Base-by-base conservation (phyloP, 2,113 vertebrate genomes). In the Chaetops frenatus region DNA sequence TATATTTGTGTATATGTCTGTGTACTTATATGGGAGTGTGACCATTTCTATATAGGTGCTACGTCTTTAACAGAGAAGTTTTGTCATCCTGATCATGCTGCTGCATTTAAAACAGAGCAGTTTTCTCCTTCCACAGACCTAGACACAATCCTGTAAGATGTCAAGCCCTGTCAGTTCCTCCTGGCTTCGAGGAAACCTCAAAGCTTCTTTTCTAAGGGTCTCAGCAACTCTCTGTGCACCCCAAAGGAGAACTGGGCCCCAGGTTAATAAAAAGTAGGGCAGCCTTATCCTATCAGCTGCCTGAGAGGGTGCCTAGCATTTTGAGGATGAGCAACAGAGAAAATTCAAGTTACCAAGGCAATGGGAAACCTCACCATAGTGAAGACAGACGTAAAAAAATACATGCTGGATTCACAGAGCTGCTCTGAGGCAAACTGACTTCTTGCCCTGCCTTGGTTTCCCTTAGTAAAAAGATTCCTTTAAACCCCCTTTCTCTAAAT, bases 211-310 rank as follows among this genome's bases (percentile, higher is more conserved):
- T 83, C 35, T 66, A 64, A 83, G 53, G 64, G n/a, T 73, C 60
- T 92, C 76, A 83, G 85, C 64, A 84, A 74, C 72, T 91, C 27
- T 90, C 1, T 73, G 21, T 70, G 24, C 40, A 61, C 76, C 86
- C 56, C 4, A 6, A 58, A 90, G 79, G 69, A 92, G 58, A 82
- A 86, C 24, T 69, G 35, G 60, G 74, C 40, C 76, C 64, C 71
- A 77, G 80, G 85, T 88, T 90, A 88, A 74, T 61, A n/a, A 91
- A 90, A 95, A 95, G 44, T 95, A 95, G 74, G 74, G 31, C 74
- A 92, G 33, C 36, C 21, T 90, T 88, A 80, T 67, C 66, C 64
- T 70, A 54, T 66, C 35, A 38, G 42, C 42, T 86, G 22, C 56
- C 51, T 80, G 67, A 58, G n/a, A 92, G 20, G 54, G 35, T 92